Evolutionary conservation across 1,140 invertebrate species (phyloP).

Genomic region (Agrilus planipennis): DNA sequence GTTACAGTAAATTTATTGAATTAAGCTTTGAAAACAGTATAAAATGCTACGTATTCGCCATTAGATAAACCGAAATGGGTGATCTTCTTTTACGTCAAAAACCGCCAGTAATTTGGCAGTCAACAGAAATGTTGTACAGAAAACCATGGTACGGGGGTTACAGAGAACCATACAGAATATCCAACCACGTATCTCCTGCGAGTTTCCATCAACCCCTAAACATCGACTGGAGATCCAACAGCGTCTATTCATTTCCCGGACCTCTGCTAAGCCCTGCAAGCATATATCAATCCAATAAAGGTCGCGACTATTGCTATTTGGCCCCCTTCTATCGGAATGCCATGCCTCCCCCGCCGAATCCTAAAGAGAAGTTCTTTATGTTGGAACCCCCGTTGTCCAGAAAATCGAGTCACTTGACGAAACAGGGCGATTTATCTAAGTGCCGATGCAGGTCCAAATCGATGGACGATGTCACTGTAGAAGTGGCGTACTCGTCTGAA

Average conservation of each 20-base stretch:
- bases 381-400: constrained; percentile 29
- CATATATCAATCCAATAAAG: constrained; percentile 39
- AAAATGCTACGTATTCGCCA: too few relatives aligned
- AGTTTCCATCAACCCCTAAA: constrained; percentile 43
- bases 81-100: constrained; percentile 28
- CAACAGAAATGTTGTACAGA: constrained; percentile 34
- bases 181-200: constrained; percentile 33
- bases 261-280: constrained; percentile 41
- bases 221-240: constrained; percentile 36
- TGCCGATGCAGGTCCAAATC: constrained; percentile 54
- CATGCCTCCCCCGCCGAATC: constrained; percentile 44
- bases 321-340: constrained; percentile 53
- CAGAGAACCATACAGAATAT: constrained; percentile 46
- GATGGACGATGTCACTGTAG: constrained; percentile 54
- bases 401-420: too few relatives aligned
- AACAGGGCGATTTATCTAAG: constrained; percentile 32
- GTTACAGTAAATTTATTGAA: too few relatives aligned
- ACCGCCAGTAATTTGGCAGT: constrained; percentile 30
- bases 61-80: too few relatives aligned
- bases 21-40: too few relatives aligned
- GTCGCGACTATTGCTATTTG: constrained; percentile 55
- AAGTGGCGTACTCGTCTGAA: constrained; percentile 45
- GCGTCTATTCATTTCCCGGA: constrained; percentile 36
- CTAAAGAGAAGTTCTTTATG: constrained; percentile 34
- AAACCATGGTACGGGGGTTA: too few relatives aligned